Evolutionary conservation across 2,888 invertebrate species (phyloP), one percentile per base, ranked within the genome.

Genomic region (Microplitis manilae): DNA sequence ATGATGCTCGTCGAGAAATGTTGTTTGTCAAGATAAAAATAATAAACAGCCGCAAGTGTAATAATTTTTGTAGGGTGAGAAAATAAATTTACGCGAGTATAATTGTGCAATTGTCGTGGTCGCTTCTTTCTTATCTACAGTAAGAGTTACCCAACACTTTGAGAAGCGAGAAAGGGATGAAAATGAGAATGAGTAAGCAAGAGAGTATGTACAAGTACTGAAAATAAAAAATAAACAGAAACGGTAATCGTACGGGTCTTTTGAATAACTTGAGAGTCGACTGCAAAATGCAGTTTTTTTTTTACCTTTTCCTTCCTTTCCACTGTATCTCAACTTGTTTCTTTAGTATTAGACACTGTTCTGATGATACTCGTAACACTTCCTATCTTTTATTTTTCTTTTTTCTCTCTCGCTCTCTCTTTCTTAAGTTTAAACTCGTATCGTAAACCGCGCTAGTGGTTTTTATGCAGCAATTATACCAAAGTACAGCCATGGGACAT

Each of bases 401-500:
- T 20, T 30, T 30, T 30, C 30, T 30, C 30, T 30, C 30, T 30
- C 30, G 30, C 30, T 30, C 64, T 65, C 38, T 65, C 59, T 50
- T 17, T 15, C n/a, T 62, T 72, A 40, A 40, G 40, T 50, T 65
- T 73, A 50, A 73, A 77, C 73, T 69, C 64, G 64, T 73, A 77
- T 77, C 77, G 73, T 73, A 77, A 77, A 77, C 77, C 73, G 50
- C 73, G 62, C 62, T 50, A 65, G 73, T 39, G 73, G 73, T 59
- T 72, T 77, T 77, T 77, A 77, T 73, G 59, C 50, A 17, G 64
- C 73, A 69, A 73, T 77, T 77, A 77, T 77, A 50, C 68, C 69
- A n/a, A 39, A 64, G 20, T 64, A 64, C 41, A 72, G 64, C 20
- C 64, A 17, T 20, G 62, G 17, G 72, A 71, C 60, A 62, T 40